Conservation (phyloP, 2,888 invertebrate species). For the Calephelis perditalis region DNA sequence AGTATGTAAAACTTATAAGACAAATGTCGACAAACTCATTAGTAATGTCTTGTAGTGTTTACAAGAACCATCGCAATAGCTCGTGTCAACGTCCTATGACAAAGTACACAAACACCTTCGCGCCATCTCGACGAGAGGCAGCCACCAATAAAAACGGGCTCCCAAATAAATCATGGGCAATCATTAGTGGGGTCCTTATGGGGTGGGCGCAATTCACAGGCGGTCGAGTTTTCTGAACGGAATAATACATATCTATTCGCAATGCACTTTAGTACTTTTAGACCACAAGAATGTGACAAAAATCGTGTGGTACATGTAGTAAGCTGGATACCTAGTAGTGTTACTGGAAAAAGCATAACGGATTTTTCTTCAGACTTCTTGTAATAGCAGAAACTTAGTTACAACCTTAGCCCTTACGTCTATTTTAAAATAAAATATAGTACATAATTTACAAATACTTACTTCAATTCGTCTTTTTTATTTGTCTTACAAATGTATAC, state of each 20-base stretch:
- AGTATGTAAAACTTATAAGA: too few relatives aligned
- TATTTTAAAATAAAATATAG: too few relatives aligned
- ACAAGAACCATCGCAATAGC: background rate
- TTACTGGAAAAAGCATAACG: too few relatives aligned
- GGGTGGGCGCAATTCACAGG: slow-evolving; percentile 21
- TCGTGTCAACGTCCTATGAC: slow-evolving; percentile 16
- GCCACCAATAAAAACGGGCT: slow-evolving; percentile 60
- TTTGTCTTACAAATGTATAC: too few relatives aligned
- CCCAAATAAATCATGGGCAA: slow-evolving; percentile 69
- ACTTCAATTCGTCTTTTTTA: too few relatives aligned
- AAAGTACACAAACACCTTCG: slow-evolving; percentile 39
- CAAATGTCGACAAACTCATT: background rate
- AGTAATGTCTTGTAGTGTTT: background rate
- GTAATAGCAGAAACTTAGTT: too few relatives aligned
- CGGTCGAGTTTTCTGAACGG: background rate
- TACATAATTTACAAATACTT: too few relatives aligned
- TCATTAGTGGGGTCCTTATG: slow-evolving; percentile 58
- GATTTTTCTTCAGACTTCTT: too few relatives aligned
- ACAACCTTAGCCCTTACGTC: too few relatives aligned
- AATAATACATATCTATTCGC: background rate
- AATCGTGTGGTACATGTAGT: too few relatives aligned
- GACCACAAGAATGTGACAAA: too few relatives aligned
- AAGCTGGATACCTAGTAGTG: too few relatives aligned
- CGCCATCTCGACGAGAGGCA: slow-evolving; percentile 44
- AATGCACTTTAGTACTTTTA: background rate